These are phyloP conservation scores for Erythrolamprus reginae DNA, from an alignment of 2,113 vertebrate genomes.

Conservation along the genomic window DNA sequence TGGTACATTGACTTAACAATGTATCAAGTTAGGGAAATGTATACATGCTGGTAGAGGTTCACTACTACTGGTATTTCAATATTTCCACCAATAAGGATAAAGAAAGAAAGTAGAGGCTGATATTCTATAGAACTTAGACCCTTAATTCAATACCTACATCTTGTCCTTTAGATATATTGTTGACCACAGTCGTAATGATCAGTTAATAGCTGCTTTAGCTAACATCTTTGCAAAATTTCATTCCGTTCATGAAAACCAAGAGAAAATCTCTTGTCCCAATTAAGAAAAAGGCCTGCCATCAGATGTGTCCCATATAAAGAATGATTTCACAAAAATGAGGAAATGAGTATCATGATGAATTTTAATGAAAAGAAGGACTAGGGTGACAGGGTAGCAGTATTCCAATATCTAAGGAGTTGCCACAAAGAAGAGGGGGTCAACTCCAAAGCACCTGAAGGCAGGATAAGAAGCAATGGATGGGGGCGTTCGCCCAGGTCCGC, in stretches of 20 bases:
- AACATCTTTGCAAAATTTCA: neutral
- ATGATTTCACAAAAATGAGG: neutral
- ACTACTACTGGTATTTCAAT: conserved; percentile 9
- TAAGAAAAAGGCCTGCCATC: neutral
- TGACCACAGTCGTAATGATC: neutral
- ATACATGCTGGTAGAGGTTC: neutral
- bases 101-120: neutral
- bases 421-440: neutral
- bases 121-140: neutral
- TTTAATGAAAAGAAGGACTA: neutral
- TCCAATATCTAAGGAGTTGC: neutral
- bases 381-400: neutral
- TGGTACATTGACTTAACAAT: neutral
- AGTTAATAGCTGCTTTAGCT: neutral
- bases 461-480: neutral
- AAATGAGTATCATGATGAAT: neutral
- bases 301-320: neutral
- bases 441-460: neutral
- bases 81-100: conserved; percentile 3
- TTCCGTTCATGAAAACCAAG: neutral
- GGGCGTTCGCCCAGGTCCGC: too few species aligned
- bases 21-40: rapidly evolving
- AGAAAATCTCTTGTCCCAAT: neutral
- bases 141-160: neutral
- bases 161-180: neutral